Conservation (phyloP, 2,113 vertebrate species). For the Dicaeum eximium region DNA sequence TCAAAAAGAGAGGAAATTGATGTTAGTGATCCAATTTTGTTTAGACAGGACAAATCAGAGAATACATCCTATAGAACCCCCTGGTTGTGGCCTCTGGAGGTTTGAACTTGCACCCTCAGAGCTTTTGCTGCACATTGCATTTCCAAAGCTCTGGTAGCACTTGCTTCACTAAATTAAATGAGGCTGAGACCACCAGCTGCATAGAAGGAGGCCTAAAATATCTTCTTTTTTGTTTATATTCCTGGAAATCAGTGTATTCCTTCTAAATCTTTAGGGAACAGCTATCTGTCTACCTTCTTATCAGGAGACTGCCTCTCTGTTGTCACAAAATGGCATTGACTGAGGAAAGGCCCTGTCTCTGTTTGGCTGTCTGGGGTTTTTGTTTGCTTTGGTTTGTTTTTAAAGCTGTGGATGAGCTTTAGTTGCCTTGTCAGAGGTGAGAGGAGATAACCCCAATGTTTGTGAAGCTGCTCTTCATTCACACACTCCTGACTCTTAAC, state of each 20-base stretch:
- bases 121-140: neutral
- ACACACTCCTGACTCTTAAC: neutral
- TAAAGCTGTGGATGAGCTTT: neutral
- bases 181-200: neutral
- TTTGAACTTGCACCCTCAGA: neutral
- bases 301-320: neutral
- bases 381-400: neutral
- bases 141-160: neutral
- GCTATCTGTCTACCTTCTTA: neutral
- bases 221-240: neutral
- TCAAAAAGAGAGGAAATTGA: fast-evolving
- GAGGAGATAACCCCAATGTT: neutral
- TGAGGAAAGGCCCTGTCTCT: neutral
- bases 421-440: neutral
- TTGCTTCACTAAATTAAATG: neutral
- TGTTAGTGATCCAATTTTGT: neutral
- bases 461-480: neutral
- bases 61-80: fast-evolving
- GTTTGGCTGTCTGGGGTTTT: neutral
- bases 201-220: neutral
- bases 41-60: neutral
- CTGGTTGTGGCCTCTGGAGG: neutral
- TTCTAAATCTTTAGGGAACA: neutral
- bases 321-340: neutral
- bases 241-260: neutral